These are phyloP conservation scores for Lepidonotus clava DNA, from an alignment of 2,888 invertebrate species.

Conservation along the genomic window DNA sequence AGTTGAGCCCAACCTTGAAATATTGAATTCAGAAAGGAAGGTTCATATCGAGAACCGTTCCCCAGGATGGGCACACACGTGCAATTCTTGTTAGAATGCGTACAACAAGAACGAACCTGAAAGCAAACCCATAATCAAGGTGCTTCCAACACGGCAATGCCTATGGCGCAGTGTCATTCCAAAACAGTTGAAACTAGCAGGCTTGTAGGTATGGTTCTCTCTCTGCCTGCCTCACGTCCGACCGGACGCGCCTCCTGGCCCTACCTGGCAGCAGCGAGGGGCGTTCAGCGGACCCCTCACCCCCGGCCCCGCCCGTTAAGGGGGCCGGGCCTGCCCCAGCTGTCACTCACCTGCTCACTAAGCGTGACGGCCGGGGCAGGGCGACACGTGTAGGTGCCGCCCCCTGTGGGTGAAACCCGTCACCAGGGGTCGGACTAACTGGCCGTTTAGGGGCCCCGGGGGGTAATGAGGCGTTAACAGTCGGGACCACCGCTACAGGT, in stretches of 20 bases:
- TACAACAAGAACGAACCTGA: too few species aligned
- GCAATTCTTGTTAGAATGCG: too few species aligned
- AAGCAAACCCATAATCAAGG: too few species aligned
- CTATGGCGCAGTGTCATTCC: too few species aligned
- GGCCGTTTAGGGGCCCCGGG: background rate
- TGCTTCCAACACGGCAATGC: too few species aligned
- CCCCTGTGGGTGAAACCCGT: conserved; percentile 10
- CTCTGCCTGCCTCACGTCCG: background rate
- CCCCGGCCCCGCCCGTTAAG: background rate
- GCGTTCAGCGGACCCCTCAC: background rate
- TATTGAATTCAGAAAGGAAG: too few species aligned
- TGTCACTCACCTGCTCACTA: background rate
- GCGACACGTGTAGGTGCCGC: conserved; percentile 28
- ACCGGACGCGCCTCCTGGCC: background rate
- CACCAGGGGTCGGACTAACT: background rate
- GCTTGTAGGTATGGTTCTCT: background rate
- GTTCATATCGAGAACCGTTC: too few species aligned
- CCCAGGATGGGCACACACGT: too few species aligned
- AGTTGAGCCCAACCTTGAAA: too few species aligned
- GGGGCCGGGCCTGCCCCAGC: too few species aligned
- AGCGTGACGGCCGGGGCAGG: background rate
- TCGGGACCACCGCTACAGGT: conserved; percentile 14
- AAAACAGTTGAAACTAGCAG: background rate
- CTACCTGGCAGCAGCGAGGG: background rate
- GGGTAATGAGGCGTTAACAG: conserved; percentile 16